These are phyloP conservation scores for Oophaga pumilio DNA, from an alignment of 2,113 vertebrate genomes.

Conservation along the genomic window DNA sequence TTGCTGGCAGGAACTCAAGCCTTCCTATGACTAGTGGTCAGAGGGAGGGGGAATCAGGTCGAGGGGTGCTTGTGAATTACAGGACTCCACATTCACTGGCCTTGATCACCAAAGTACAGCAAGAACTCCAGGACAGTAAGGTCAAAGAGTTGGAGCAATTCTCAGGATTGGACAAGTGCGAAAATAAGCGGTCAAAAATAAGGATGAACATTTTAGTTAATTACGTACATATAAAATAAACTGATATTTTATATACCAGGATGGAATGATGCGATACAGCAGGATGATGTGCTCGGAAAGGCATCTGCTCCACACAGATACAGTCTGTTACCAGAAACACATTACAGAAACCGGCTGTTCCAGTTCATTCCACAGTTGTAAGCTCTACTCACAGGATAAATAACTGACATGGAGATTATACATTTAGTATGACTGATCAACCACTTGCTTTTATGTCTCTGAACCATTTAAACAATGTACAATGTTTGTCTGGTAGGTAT, in stretches of 20 bases:
- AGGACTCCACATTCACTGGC: slow-evolving; percentile 68
- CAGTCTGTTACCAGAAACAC: slow-evolving; percentile 43
- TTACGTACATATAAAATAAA: neutral
- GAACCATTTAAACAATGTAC: neutral
- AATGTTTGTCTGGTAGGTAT: neutral
- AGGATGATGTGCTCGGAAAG: slow-evolving; percentile 7
- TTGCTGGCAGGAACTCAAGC: slow-evolving; percentile 94
- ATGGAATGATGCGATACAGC: neutral
- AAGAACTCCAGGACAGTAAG: slow-evolving; percentile 68
- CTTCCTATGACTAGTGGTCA: slow-evolving; percentile 74
- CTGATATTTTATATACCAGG: slow-evolving; percentile 5
- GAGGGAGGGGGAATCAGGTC: slow-evolving; percentile 58
- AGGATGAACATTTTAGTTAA: neutral
- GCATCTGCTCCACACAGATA: slow-evolving; percentile 36
- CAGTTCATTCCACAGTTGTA: slow-evolving; percentile 19
- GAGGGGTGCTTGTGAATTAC: slow-evolving; percentile 69
- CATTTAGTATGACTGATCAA: slow-evolving; percentile 19
- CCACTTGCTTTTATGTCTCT: neutral
- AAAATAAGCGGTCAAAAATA: neutral
- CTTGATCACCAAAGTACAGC: slow-evolving; percentile 71
- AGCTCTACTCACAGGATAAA: slow-evolving; percentile 1
- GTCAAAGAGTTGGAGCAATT: slow-evolving; percentile 71
- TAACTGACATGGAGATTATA: slow-evolving; percentile 12
- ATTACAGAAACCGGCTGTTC: slow-evolving; percentile 37
- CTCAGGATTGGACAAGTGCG: slow-evolving; percentile 64